These are phyloP conservation scores for Taurulus bubalis DNA, from an alignment of 2,113 vertebrate species.

Conservation along the genomic window DNA sequence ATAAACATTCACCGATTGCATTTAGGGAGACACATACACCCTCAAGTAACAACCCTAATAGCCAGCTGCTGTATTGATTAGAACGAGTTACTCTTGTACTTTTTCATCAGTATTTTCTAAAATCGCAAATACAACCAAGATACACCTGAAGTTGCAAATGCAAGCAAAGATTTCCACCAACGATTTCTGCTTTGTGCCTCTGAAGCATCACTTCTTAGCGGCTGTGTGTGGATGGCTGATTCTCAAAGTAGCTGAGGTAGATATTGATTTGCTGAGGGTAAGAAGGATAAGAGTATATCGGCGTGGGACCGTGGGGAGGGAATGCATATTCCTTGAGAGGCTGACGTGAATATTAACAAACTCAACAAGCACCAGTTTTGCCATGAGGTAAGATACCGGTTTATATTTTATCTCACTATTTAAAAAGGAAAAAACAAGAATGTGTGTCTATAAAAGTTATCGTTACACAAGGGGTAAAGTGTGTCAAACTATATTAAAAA, in stretches of 20 bases:
- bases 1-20: not conserved
- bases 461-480: not conserved
- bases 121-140: constrained; percentile 31
- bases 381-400: constrained; percentile 45
- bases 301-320: constrained; percentile 56
- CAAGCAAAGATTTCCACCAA: constrained; percentile 66
- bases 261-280: constrained; percentile 78
- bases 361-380: constrained; percentile 53
- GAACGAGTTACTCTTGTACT: constrained; percentile 19
- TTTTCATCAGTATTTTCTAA: constrained; percentile 4
- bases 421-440: constrained; percentile 19
- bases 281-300: constrained; percentile 70
- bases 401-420: constrained; percentile 48
- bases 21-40: not conserved
- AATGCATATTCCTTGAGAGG: constrained; percentile 54
- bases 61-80: constrained; percentile 1
- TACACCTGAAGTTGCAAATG: constrained; percentile 53
- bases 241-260: constrained; percentile 73
- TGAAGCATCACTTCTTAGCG: constrained; percentile 61
- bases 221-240: constrained; percentile 69
- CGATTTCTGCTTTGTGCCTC: constrained; percentile 68
- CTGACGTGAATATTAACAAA: constrained; percentile 61
- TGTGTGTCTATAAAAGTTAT: constrained; percentile 14
- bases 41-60: constrained; percentile 12
- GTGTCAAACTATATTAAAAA: constrained; percentile 9